Percentiles rank a stretch among this genome's conserved stretches.
Conservation (phyloP, 1,140 invertebrate species). For the Drosophila neocordata region DNA sequence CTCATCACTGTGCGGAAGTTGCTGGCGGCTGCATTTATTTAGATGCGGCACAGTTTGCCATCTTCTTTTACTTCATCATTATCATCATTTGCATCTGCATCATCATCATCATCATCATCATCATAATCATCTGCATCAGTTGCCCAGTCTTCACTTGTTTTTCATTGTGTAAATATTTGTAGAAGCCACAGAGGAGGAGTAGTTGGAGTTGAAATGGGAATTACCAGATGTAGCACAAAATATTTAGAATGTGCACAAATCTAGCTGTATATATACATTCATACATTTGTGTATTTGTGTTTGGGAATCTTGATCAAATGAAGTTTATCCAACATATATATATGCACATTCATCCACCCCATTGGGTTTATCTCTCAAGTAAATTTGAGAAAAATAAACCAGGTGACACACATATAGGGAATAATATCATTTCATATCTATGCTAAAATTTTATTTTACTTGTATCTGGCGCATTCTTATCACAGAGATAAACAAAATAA, state of each 20-base stretch:
- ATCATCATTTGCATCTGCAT: neutral
- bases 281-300: no score
- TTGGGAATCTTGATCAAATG: constrained; percentile 4
- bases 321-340: constrained; percentile 4
- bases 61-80: neutral
- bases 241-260: neutral
- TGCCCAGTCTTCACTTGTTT: constrained; percentile 16
- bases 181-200: neutral
- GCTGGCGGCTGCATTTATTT: constrained; percentile 12
- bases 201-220: neutral
- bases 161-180: constrained; percentile 20
- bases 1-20: constrained; percentile 2
- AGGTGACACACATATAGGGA: constrained; percentile 3
- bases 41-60: constrained; percentile 10
- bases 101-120: neutral
- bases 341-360: constrained; percentile 9
- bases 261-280: neutral
- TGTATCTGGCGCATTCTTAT: constrained; percentile 1
- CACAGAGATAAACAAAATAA: neutral
- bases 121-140: neutral
- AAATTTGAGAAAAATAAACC: neutral
- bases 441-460: constrained; percentile 8
- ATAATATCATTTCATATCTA: constrained; percentile 5
- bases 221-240: constrained; percentile 11
- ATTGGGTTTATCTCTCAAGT: constrained; percentile 16